Percentiles rank a stretch among this genome's conserved stretches.
Conservation (phyloP, 2,888 invertebrate species). For the Idaea straminata region DNA sequence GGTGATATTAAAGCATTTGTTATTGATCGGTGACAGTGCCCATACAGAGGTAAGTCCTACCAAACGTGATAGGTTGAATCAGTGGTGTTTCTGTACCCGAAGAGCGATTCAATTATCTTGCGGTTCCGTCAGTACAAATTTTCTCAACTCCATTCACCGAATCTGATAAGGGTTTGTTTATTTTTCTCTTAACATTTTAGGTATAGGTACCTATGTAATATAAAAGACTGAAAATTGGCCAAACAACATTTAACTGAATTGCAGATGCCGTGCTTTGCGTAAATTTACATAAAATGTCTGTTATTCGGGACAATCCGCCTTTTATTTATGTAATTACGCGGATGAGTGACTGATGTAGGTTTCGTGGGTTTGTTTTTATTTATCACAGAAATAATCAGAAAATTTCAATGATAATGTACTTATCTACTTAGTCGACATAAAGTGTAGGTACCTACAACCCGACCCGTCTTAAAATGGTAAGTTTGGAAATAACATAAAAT, state of each 20-base stretch:
- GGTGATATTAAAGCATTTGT: not conserved
- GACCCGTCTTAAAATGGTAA: no score
- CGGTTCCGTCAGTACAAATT: constrained; percentile 24
- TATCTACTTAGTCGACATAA: no score
- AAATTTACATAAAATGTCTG: constrained; percentile 49
- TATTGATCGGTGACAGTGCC: constrained; percentile 4
- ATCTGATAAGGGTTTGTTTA: constrained; percentile 39
- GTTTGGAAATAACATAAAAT: no score
- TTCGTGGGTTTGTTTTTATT: not conserved
- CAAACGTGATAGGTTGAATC: constrained; percentile 22
- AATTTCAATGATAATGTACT: not conserved
- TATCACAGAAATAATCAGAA: not conserved
- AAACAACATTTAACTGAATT: constrained; percentile 40
- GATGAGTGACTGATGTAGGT: not conserved
- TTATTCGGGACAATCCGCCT: constrained; percentile 33
- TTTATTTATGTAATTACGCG: constrained; percentile 43
- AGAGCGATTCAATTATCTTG: constrained; percentile 24
- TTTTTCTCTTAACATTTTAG: constrained; percentile 24
- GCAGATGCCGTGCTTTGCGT: constrained; percentile 39
- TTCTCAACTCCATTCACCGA: constrained; percentile 25
- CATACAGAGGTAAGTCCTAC: constrained; percentile 16
- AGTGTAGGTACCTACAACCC: no score
- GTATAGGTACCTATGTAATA: not conserved
- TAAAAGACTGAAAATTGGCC: constrained; percentile 16
- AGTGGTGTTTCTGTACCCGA: constrained; percentile 16